Evolutionary conservation across 2,113 vertebrate species (phyloP), one percentile per base, ranked within the genome.

Genomic region (Chunga burmeisteri): DNA sequence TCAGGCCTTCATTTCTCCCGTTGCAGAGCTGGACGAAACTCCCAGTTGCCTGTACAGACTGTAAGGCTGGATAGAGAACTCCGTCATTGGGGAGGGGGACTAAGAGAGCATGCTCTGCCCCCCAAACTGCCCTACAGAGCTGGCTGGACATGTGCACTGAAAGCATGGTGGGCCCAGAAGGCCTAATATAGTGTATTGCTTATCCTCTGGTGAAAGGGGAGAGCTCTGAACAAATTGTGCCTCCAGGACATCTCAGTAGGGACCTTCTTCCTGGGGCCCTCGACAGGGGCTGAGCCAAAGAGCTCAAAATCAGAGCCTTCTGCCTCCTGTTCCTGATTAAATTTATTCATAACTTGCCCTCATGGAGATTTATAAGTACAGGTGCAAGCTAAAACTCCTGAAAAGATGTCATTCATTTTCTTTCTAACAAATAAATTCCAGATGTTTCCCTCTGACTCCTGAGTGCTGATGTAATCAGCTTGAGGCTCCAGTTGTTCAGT

Each of bases 381-480:
- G 93, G 89, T 95, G 84, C 71, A 91, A 83, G 87, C 36, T 91
- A 55, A 81, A 87, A 55, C 50, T 88, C 66, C 38, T 97, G 84
- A 81, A 95, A 73, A 93, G 42, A 71, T 82, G 67, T 78, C 23
- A 90, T 88, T 94, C 21, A 74, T 86, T 95, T 91, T 72, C 52
- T 67, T 95, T 91, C 67, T 73, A 80, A 94, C 46, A 95, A 89
- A 95, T 93, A 62, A 47, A 40, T 86, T 93, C 91, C 96, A 96
- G 81, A 91, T 97, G 96, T 95, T 96, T 94, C 42, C 71, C 58
- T 82, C 58, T 71, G 42, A 83, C 78, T 88, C 66, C 62, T 7
- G 10, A 90, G 71, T 40, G 52, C 70, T 95, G 89, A 63, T 95
- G 77, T 5, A 85, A 82, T 73, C 79, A 67, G 63, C 42, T 36